phyloP scores from a whole-genome alignment of 2,113 vertebrate genomes.

The Cyrtonyx montezumae region DNA sequence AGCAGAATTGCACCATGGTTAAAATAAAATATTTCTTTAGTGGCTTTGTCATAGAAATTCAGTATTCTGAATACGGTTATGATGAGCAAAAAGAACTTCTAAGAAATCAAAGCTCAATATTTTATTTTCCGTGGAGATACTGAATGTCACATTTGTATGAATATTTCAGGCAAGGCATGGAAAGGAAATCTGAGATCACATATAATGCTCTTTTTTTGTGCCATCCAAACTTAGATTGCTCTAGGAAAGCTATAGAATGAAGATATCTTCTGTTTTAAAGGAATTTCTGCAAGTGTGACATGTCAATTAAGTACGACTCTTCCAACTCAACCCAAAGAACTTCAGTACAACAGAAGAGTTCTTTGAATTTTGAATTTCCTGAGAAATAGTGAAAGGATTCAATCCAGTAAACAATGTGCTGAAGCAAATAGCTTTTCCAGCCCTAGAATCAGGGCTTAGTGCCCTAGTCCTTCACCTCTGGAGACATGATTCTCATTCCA shows the following conservation, averaged over 20 bases:
- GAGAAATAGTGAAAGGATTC: not conserved
- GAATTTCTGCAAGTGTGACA: not conserved
- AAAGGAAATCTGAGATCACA: not conserved
- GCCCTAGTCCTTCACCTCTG: constrained; percentile 23
- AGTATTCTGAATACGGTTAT: not conserved
- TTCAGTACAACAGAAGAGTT: not conserved
- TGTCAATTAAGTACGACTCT: not conserved
- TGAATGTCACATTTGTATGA: not conserved
- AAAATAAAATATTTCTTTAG: not conserved
- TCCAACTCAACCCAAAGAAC: not conserved
- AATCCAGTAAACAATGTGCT: not conserved
- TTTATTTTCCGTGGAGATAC: not conserved
- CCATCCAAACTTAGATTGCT: not conserved
- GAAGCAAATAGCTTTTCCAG: constrained; percentile 39
- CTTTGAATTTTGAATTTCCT: not conserved
- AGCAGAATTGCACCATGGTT: not conserved
- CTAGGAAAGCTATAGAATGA: not conserved
- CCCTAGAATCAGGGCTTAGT: constrained; percentile 3
- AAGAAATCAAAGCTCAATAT: not conserved
- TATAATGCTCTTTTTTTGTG: not conserved
- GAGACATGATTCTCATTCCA: constrained; percentile 36
- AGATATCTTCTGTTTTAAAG: not conserved
- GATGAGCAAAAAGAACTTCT: not conserved
- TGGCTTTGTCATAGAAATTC: not conserved
- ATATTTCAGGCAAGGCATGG: not conserved